Base-by-base conservation (phyloP, 2,888 invertebrate species). In the Villa cingulata region DNA sequence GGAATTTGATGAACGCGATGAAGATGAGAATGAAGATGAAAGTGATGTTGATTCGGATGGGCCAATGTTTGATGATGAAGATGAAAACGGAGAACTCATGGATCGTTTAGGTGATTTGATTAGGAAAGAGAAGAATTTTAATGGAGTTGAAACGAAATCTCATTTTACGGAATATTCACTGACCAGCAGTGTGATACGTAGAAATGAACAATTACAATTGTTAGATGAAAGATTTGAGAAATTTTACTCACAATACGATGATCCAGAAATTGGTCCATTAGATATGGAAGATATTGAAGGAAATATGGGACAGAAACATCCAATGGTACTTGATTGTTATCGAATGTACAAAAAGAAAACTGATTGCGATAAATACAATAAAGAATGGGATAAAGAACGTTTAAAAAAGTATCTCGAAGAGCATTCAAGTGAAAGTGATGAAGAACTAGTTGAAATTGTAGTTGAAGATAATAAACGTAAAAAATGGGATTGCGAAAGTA, bases 91-190 rank as follows among this genome's bases (percentile, higher is more conserved):
- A 48, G 73, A 73, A 20, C 47, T 66, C 6, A 61, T 62, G 44
- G 69, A 70, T 46, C 61, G 64, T 1, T 59, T 72, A 4, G 68
- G 62, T 1, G 72, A 72, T 12, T 67, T 77, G 55, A 56, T 62
- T 57, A 56, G 62, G 3, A 65, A 71, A 44, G 70, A 70, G 12
- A 61, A 70, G 12, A 61, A 68, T 46, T 72, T 67, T 48, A 61
- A 66, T 48, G 76, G 80, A 40, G 84, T 85, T 56, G 90, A 92
- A 64, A 85, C 85, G 0, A 87, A 83, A 63, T 87, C 92, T 0
- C 74, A 85, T 10, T 94, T 94, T 68, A 92, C 95, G 0, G 84
- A 87, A 58, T 95, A 94, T 68, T 94, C 94, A 0, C 85, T 95
- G 83, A 83, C 86, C 0, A 92, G 92, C 27, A 92, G 91, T 55